A percentile compares a stretch with the other conserved stretches of the same genome.
Conservation (phyloP, 2,113 vertebrate species). For the Promerops cafer region DNA sequence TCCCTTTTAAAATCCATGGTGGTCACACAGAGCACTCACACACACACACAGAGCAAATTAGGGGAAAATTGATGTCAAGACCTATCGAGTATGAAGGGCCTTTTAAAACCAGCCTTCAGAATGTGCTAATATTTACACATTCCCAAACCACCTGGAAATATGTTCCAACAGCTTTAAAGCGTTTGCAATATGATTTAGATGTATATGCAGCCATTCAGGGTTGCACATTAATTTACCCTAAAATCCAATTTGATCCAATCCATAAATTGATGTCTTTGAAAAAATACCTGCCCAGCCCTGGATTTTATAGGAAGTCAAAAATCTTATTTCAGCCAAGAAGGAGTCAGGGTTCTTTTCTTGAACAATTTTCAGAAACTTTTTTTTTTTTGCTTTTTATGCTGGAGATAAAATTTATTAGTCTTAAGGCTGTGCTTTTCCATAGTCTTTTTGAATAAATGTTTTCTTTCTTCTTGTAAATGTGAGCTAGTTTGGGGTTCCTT, state of each 20-base stretch:
- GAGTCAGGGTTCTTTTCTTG: not conserved
- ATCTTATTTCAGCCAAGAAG: not conserved
- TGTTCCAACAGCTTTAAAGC: constrained; percentile 35
- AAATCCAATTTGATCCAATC: not conserved
- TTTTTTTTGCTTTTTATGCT: not conserved
- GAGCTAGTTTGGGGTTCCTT: not conserved
- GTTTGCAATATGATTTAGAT: constrained; percentile 33
- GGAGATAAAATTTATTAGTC: not conserved
- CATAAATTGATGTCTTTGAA: not conserved
- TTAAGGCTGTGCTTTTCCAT: not conserved
- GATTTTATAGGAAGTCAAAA: not conserved
- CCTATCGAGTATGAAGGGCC: not conserved
- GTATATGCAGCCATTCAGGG: not conserved
- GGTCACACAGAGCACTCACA: not conserved
- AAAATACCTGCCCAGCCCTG: not conserved
- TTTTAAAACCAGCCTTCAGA: constrained; percentile 37
- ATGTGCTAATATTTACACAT: constrained; percentile 36
- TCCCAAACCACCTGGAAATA: constrained; percentile 43
- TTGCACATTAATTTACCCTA: constrained; percentile 2
- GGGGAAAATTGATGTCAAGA: constrained; percentile 33
- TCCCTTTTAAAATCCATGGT: not conserved
- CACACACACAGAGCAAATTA: not conserved
- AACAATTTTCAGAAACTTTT: not conserved
- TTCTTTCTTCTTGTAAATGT: not conserved
- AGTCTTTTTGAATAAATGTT: not conserved